A percentile compares a stretch with the other conserved stretches of the same genome.
Conservation (phyloP, 2,113 vertebrate species). For the Trachemys scripta region DNA sequence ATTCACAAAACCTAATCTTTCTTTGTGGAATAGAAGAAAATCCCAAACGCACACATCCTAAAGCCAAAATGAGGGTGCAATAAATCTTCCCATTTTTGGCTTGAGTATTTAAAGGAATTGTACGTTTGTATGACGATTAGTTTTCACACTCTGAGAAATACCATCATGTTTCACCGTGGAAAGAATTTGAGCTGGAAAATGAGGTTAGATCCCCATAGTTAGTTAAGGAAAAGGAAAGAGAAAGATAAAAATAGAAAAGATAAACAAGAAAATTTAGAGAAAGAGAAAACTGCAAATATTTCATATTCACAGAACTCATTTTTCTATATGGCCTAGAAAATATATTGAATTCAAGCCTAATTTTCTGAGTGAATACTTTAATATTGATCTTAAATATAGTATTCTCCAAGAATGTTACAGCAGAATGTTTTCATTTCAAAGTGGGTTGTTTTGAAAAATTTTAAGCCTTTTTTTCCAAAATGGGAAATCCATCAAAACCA, state of each 20-base stretch:
- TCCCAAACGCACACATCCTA: accelerated
- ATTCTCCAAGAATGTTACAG: background rate
- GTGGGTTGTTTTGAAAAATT: background rate
- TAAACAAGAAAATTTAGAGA: background rate
- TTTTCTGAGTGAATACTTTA: background rate
- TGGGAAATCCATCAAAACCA: background rate
- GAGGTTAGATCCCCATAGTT: background rate
- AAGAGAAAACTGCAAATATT: background rate
- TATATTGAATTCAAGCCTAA: background rate
- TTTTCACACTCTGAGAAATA: background rate
- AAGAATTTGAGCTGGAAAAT: background rate
- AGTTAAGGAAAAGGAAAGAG: background rate
- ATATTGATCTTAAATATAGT: constrained; percentile 16
- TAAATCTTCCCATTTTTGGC: background rate
- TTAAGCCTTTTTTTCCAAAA: background rate
- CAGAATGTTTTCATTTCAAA: background rate
- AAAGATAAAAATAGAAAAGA: background rate
- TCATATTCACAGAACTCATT: background rate
- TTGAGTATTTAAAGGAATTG: background rate
- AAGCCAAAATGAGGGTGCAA: accelerated
- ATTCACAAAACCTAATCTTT: background rate
- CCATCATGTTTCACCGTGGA: background rate
- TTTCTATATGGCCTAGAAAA: background rate
- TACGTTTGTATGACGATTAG: background rate
- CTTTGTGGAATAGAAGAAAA: background rate